Base-by-base conservation (phyloP, 1,140 invertebrate species). In the Halesus radiatus region DNA sequence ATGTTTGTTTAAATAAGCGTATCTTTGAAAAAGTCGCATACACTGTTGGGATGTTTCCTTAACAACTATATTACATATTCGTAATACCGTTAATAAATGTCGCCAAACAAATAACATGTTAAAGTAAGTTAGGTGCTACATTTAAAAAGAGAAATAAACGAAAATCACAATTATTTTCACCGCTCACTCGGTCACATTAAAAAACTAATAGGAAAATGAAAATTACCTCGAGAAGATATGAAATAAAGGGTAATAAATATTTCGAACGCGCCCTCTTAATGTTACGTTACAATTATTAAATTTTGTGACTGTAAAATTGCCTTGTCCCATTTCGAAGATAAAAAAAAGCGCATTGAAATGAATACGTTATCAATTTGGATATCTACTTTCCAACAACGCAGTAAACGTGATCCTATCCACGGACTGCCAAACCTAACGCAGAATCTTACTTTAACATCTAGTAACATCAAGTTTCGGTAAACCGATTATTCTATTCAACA, bases 371-470 rank as follows among this genome's bases (percentile, higher is more conserved):
- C 15, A 60, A 60, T 18, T 58, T 58, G n/a, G n/a, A 18, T 18
- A 7, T 18, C 22, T 22, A 4, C 53, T 56, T 15, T 15, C 53
- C 16, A 56, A 20, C 20, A 15, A 29, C 26, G 5, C 26, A 29
- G 20, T 20, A 18, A 6, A 45, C 37, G 37, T 10, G 37, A 45
- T 45, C 10, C 37, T 45, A 45, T 45, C 1, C 10, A 45, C 37
- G 37, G 8, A 45, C 37, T 18, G 16, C 64, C 37, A 68, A 68
- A 18, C 64, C 64, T 64, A 64, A 15, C 56, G 26, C 26, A 26
- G 62, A 32, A 64, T n/a, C 66, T 72, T 72, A 72, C 18, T 72
- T 52, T 53, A 72, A 72, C 68, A 72, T 52, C 68, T 72, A 72
- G n/a, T 22, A 72, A 52, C 68, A 52, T 23, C 68, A 52, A 72